phyloP scores from a whole-genome alignment of 1,140 invertebrate species.

The Scaptomyza montana region DNA sequence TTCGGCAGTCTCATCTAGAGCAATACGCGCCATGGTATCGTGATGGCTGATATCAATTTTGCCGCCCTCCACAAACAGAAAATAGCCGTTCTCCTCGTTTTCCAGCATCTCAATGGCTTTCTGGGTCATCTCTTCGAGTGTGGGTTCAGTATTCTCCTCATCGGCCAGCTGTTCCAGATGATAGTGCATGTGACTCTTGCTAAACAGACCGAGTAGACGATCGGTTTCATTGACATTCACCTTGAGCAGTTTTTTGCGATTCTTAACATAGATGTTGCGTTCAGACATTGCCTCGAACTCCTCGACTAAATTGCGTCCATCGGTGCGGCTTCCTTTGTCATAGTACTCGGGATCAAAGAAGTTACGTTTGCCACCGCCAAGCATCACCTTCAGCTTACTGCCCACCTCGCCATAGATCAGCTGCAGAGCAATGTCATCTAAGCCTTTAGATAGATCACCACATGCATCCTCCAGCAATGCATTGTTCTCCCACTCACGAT shows the following conservation, averaged over 20 bases:
- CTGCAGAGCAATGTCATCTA: constrained; percentile 90
- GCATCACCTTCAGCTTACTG: constrained; percentile 87
- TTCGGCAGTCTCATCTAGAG: constrained; percentile 88
- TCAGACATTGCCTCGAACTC: constrained; percentile 84
- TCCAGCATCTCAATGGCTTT: constrained; percentile 91
- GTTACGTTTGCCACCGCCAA: constrained; percentile 90
- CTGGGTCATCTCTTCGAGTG: constrained; percentile 91
- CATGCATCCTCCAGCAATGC: constrained; percentile 84
- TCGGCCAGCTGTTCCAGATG: constrained; percentile 86
- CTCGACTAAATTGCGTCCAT: constrained; percentile 89
- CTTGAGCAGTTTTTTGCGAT: constrained; percentile 84
- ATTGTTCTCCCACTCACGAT: constrained; percentile 92
- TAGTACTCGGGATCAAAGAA: constrained; percentile 87
- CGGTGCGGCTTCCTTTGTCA: constrained; percentile 86
- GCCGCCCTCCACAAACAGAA: constrained; percentile 86
- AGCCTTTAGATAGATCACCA: constrained; percentile 78
- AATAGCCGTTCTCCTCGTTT: constrained; percentile 90
- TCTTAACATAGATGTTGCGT: constrained; percentile 87
- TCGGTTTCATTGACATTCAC: constrained; percentile 78
- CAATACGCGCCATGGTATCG: constrained; percentile 87
- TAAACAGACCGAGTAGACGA: constrained; percentile 85
- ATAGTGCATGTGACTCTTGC: constrained; percentile 85
- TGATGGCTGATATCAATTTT: constrained; percentile 94
- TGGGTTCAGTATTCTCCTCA: constrained; percentile 85
- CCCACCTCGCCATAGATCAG: constrained; percentile 88